These are phyloP conservation scores for Ormyrus labotus DNA, from an alignment of 2,888 invertebrate genomes.

Conservation along the genomic window DNA sequence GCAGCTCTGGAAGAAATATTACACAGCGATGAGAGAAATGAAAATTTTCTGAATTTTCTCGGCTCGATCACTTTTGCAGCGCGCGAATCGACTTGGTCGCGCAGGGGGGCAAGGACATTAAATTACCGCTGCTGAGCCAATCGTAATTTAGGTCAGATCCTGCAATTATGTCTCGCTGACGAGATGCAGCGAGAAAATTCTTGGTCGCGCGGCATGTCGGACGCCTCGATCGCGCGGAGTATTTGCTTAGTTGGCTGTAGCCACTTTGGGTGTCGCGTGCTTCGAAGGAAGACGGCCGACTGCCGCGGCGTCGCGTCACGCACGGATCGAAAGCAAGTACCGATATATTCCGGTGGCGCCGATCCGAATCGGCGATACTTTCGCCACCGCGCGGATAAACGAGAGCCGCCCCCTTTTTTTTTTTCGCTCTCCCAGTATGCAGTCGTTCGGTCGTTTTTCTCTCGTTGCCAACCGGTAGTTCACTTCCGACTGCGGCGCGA, in stretches of 20 bases:
- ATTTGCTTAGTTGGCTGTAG: background rate
- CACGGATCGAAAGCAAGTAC: background rate
- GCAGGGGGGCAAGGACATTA: constrained; percentile 24
- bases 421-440: background rate
- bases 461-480: constrained; percentile 33
- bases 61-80: no score
- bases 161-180: constrained; percentile 24
- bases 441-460: background rate
- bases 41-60: no score
- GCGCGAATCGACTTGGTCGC: background rate
- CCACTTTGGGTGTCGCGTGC: background rate
- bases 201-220: background rate
- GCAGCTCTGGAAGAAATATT: no score
- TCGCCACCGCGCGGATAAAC: background rate
- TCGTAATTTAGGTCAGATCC: constrained; percentile 43
- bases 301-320: background rate
- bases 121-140: background rate
- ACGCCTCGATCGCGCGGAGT: constrained; percentile 4
- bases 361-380: background rate
- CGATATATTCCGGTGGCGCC: background rate
- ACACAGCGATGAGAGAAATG: no score
- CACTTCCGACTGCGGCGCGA: constrained; percentile 9
- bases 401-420: background rate
- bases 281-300: background rate
- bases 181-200: constrained; percentile 17